A percentile compares a stretch with the other conserved stretches of the same genome.
Evolutionary conservation across 2,113 vertebrate species (phyloP).

Genomic region (Austrofundulus limnaeus): DNA sequence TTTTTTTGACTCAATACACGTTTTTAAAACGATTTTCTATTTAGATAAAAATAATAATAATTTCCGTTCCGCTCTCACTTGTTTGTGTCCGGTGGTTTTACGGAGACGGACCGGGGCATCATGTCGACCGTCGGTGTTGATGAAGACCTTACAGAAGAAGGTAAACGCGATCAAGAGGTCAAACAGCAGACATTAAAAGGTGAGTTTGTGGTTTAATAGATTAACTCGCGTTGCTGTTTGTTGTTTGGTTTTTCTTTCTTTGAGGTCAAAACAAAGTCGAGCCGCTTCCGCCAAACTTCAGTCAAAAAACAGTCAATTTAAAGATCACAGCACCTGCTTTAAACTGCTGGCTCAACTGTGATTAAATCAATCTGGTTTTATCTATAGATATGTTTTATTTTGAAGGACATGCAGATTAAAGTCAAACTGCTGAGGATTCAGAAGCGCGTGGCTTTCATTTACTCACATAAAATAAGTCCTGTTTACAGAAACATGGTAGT

Average conservation of each 20-base stretch:
- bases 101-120: constrained; percentile 33
- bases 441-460: too few species aligned
- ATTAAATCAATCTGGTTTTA: too few species aligned
- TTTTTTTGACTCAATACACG: too few species aligned
- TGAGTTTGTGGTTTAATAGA: not conserved
- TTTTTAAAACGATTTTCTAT: not conserved
- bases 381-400: too few species aligned
- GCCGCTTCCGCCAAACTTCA: not conserved
- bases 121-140: constrained; percentile 46
- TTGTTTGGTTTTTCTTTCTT: not conserved
- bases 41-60: not conserved
- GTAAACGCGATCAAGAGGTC: constrained; percentile 13
- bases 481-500: too few species aligned
- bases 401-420: too few species aligned
- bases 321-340: not conserved
- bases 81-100: constrained; percentile 41
- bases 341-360: not conserved
- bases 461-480: too few species aligned
- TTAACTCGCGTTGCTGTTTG: accelerated
- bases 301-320: not conserved
- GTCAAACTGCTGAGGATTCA: too few species aligned
- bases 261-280: constrained; percentile 27
- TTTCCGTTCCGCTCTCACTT: constrained; percentile 3
- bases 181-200: constrained; percentile 63
- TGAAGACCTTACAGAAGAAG: not conserved